Conservation (phyloP, 1,140 invertebrate species). For the Dufourea novaeangliae region DNA sequence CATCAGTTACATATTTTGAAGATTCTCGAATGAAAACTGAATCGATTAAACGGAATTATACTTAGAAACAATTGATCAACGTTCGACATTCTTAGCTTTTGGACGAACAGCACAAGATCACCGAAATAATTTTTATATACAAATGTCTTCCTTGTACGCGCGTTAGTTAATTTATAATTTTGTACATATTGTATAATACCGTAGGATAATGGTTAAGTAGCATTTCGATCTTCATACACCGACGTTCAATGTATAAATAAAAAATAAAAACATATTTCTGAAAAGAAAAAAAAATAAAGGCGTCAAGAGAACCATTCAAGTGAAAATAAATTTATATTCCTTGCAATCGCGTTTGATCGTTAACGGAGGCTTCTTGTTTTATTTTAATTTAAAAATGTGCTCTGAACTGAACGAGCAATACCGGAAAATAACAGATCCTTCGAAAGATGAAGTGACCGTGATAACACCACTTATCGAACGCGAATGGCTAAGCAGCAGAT, state of each 20-base stretch:
- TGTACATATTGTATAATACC: conserved; percentile 46
- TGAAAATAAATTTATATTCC: too few species aligned
- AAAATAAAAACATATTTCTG: conserved; percentile 31
- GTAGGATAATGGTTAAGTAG: conserved; percentile 4
- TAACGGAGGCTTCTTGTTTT: background rate
- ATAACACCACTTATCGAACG: background rate
- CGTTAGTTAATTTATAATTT: conserved; percentile 29
- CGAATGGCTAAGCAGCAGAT: conserved; percentile 25
- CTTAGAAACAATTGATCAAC: background rate
- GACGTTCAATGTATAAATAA: conserved; percentile 11
- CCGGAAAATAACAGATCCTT: background rate
- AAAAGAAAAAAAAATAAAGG: conserved; percentile 20
- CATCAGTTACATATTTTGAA: background rate
- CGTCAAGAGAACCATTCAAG: background rate
- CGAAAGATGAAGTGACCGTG: background rate
- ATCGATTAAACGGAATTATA: background rate
- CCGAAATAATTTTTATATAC: conserved; percentile 19
- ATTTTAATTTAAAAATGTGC: background rate
- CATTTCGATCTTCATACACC: conserved; percentile 13
- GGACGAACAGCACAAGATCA: conserved; percentile 24
- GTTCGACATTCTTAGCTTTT: background rate
- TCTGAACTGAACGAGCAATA: background rate
- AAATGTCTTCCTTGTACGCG: conserved; percentile 30
- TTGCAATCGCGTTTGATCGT: background rate
- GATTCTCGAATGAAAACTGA: background rate